Conservation (phyloP, 2,113 vertebrate species). For the Pycnonotus jocosus region DNA sequence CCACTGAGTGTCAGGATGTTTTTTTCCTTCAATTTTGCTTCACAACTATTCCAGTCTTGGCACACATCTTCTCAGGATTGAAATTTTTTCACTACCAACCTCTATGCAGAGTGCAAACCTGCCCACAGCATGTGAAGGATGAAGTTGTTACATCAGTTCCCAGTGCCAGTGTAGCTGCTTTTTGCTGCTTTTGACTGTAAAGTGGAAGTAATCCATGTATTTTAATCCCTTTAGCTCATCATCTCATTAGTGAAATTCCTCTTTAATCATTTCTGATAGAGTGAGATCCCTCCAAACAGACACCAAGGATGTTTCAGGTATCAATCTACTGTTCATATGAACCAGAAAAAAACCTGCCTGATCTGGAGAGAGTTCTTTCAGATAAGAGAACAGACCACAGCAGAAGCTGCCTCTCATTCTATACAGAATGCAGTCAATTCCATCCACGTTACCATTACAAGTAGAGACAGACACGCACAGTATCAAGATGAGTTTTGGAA, state of each 20-base stretch:
- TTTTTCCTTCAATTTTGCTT: neutral
- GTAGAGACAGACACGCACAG: accelerated
- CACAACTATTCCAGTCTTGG: neutral
- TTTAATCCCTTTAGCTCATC: neutral
- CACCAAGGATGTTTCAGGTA: neutral
- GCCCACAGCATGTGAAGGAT: neutral
- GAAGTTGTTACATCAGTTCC: neutral
- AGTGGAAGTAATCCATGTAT: neutral
- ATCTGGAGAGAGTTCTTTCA: neutral
- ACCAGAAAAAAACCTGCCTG: neutral
- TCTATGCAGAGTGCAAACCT: neutral
- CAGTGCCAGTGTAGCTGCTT: neutral
- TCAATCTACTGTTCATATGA: neutral
- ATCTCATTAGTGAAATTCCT: neutral
- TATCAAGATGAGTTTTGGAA: neutral
- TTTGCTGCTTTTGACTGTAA: neutral
- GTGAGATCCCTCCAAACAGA: neutral
- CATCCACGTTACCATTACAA: neutral
- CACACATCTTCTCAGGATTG: neutral
- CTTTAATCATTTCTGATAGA: neutral
- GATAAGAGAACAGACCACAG: neutral
- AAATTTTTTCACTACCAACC: neutral
- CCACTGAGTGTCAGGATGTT: neutral
- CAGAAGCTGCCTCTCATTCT: neutral
- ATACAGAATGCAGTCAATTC: neutral